These are phyloP conservation scores for Brachypodius melanocephalos DNA, from an alignment of 2,113 vertebrate species.

Conservation along the genomic window DNA sequence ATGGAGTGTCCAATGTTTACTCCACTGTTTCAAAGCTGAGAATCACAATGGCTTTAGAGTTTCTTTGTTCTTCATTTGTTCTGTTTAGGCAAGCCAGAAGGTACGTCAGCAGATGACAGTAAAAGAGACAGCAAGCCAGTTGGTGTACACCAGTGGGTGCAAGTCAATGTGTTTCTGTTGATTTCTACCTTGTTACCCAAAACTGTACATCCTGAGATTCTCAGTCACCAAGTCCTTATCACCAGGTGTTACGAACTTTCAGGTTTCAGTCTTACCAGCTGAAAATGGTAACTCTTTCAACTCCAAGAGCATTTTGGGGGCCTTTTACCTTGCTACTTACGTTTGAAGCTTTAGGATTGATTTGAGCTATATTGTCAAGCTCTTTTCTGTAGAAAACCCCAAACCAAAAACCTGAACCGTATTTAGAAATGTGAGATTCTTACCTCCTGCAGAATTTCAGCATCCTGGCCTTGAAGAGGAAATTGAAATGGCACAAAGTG, in stretches of 20 bases:
- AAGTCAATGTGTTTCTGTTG: background rate
- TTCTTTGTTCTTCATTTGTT: background rate
- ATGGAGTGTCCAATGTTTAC: background rate
- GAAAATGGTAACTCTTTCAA: background rate
- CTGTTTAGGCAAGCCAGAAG: background rate
- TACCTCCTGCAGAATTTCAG: background rate
- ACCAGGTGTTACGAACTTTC: background rate
- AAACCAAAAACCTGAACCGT: background rate
- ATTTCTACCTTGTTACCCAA: background rate
- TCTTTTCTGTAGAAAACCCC: background rate
- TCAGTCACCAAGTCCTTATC: background rate
- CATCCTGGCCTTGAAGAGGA: background rate
- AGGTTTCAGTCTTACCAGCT: background rate
- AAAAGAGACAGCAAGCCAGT: background rate
- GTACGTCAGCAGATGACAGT: background rate
- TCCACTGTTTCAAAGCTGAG: background rate
- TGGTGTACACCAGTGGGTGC: background rate
- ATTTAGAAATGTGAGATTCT: background rate
- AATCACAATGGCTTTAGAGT: background rate
- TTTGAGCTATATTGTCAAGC: background rate
- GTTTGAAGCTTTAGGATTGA: background rate
- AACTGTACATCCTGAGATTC: background rate
- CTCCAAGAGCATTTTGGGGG: background rate
- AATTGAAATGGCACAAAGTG: background rate
- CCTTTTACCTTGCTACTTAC: background rate